Conservation (phyloP, 92 coral and sea anemone species). For the Epizoanthus scotinus region DNA sequence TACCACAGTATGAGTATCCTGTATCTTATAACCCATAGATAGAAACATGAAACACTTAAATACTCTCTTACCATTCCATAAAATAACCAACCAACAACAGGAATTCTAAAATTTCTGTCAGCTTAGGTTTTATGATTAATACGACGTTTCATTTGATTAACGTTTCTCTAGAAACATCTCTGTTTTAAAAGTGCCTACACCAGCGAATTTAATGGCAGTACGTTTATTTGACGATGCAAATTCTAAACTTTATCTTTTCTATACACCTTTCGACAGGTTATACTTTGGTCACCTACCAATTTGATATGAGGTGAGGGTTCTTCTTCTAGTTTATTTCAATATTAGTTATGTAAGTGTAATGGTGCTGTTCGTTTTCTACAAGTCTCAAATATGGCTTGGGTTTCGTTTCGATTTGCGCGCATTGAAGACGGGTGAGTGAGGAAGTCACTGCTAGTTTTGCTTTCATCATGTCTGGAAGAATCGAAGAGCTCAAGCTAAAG, state of each 20-base stretch:
- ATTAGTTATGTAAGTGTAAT: background rate
- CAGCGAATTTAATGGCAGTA: no score
- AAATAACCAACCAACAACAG: no score
- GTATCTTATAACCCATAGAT: no score
- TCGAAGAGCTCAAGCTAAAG: no score
- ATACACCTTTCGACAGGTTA: slow-evolving; percentile 9
- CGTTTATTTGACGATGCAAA: no score
- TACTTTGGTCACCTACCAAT: background rate
- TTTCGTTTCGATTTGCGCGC: background rate
- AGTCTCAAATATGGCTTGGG: background rate
- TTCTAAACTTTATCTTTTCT: background rate
- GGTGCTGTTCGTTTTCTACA: background rate
- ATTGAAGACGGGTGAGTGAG: background rate
- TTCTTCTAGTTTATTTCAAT: background rate
- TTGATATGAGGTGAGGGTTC: slow-evolving; percentile 27
- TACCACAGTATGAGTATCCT: no score
- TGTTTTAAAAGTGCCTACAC: background rate
- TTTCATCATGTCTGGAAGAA: slow-evolving; percentile 6
- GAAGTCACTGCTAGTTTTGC: background rate
- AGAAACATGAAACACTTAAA: no score
- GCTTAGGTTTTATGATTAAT: background rate
- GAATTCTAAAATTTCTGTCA: no score
- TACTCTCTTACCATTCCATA: no score
- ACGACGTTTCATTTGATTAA: slow-evolving; percentile 10
- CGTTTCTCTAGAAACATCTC: background rate